A percentile compares a stretch with the other conserved stretches of the same genome.
These are phyloP conservation scores for Tribolium freemani DNA, from an alignment of 2,888 invertebrate species.

Conservation along the genomic window DNA sequence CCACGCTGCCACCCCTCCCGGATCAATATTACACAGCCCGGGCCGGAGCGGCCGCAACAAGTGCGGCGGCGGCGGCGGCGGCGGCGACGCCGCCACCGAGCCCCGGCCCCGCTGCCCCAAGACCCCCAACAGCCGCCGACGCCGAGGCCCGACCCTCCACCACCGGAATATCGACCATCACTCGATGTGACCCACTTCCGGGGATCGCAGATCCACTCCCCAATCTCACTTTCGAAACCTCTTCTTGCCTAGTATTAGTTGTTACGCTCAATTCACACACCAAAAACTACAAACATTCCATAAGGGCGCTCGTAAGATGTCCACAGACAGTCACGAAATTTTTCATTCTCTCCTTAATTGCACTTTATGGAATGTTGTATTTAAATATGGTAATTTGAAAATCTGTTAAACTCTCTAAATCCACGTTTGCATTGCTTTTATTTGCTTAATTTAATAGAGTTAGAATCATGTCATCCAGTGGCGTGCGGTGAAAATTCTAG, in stretches of 20 bases:
- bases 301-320: too few species aligned
- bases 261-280: background rate
- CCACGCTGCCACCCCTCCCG: conserved; percentile 35
- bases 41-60: conserved; percentile 41
- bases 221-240: background rate
- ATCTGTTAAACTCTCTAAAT: too few species aligned
- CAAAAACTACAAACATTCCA: background rate
- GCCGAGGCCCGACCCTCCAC: background rate
- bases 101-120: background rate
- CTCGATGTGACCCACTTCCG: conserved; percentile 2
- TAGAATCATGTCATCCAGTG: too few species aligned
- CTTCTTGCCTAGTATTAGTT: too few species aligned
- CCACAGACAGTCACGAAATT: too few species aligned
- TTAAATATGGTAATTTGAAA: too few species aligned
- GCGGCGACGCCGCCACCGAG: conserved; percentile 8
- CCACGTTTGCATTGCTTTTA: too few species aligned
- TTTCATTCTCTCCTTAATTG: too few species aligned
- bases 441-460: too few species aligned
- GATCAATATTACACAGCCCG: conserved; percentile 43
- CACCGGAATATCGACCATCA: background rate
- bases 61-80: conserved; percentile 35
- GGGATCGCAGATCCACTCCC: background rate
- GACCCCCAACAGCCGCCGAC: background rate
- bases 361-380: too few species aligned
- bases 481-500: too few species aligned